These are phyloP conservation scores for Tonatia bakeri DNA, from an alignment of 2,113 vertebrate genomes.

Conservation along the genomic window DNA sequence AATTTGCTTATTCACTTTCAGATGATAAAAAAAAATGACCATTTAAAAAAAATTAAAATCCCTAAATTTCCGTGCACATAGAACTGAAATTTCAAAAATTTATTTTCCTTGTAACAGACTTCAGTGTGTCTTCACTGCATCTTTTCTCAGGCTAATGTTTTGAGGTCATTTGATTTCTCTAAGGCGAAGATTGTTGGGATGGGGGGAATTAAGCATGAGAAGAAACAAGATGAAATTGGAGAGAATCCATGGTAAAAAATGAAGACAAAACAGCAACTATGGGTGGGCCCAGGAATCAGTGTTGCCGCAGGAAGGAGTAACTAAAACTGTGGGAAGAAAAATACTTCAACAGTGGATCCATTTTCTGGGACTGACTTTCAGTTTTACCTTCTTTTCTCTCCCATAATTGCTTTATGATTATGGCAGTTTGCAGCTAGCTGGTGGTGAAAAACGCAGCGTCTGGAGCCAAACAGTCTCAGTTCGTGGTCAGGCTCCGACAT, in stretches of 20 bases:
- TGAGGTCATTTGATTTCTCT: neutral
- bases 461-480: neutral
- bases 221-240: neutral
- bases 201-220: neutral
- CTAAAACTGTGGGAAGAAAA: neutral
- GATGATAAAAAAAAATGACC: neutral
- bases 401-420: neutral
- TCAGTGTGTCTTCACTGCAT: neutral
- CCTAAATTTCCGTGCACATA: neutral
- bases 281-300: accelerated
- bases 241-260: neutral
- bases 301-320: neutral
- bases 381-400: neutral
- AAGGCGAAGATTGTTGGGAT: neutral
- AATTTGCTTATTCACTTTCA: too few species aligned
- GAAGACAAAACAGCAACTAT: neutral
- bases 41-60: neutral
- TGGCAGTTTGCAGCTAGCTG: neutral
- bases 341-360: too few species aligned
- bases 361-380: neutral
- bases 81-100: neutral
- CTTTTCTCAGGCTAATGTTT: neutral
- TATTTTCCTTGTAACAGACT: neutral
- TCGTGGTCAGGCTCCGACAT: neutral
- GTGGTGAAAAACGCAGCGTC: neutral